phyloP scores from a whole-genome alignment of 2,888 invertebrate species.

The Dyspetes luteomarginatus region DNA sequence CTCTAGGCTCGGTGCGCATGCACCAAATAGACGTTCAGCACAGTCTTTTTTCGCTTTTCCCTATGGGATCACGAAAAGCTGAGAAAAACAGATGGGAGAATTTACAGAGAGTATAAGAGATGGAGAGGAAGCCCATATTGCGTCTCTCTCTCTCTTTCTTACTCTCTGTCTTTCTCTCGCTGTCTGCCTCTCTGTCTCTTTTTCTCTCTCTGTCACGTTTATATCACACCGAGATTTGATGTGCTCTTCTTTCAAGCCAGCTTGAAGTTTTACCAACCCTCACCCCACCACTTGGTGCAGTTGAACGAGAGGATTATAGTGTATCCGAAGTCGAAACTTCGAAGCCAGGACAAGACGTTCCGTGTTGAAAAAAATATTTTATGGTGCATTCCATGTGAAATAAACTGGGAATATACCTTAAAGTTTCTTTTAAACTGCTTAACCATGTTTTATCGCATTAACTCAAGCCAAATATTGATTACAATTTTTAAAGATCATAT shows the following conservation, averaged over 20 bases:
- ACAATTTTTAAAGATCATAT: neutral
- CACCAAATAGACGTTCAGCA: neutral
- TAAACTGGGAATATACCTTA: neutral
- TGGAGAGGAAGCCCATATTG: neutral
- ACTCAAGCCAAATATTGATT: neutral
- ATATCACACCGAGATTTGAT: constrained; percentile 23
- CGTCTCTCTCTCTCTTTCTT: neutral
- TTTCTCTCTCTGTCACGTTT: constrained; percentile 1
- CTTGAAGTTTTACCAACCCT: constrained; percentile 40
- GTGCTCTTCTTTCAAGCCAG: constrained; percentile 35
- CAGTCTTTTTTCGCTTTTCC: neutral
- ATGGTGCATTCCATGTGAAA: neutral
- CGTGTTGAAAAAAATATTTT: neutral
- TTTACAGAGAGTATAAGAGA: neutral
- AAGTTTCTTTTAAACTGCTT: neutral
- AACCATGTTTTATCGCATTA: neutral
- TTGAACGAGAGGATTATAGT: constrained; percentile 55
- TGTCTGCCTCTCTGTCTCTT: neutral
- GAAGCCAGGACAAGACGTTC: constrained; percentile 1
- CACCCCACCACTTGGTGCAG: neutral
- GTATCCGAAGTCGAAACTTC: constrained; percentile 30
- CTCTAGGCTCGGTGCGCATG: constrained; percentile 52
- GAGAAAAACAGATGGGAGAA: constrained; percentile 3
- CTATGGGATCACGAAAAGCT: neutral
- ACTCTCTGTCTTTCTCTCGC: too few relatives aligned